Evolutionary conservation across 2,113 vertebrate species (phyloP).

Genomic region (Candoia aspera): DNA sequence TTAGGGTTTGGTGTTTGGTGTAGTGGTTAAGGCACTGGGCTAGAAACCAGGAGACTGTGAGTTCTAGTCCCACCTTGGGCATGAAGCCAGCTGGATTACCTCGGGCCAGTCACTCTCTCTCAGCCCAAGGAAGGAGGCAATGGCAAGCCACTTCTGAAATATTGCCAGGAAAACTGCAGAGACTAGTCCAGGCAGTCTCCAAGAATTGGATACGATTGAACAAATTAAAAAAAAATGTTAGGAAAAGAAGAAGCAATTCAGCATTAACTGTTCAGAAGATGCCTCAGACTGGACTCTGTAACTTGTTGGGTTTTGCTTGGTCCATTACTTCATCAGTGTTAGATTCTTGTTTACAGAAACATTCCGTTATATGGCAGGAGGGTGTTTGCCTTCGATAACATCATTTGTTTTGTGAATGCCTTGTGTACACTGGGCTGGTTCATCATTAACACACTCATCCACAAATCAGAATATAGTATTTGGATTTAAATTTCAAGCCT

Average conservation of each 20-base stretch:
- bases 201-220: neutral
- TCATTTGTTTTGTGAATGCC: slow-evolving; percentile 27
- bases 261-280: neutral
- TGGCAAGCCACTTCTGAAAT: too few relatives aligned
- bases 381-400: neutral
- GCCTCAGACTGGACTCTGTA: neutral
- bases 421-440: slow-evolving; percentile 19
- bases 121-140: too few relatives aligned
- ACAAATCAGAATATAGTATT: neutral
- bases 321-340: slow-evolving; percentile 14
- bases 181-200: too few relatives aligned
- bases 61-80: too few relatives aligned
- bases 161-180: too few relatives aligned
- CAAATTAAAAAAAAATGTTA: neutral
- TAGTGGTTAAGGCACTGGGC: too few relatives aligned
- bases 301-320: neutral
- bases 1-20: too few relatives aligned
- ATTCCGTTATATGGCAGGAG: neutral
- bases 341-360: neutral
- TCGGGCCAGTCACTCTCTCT: too few relatives aligned
- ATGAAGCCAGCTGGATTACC: too few relatives aligned
- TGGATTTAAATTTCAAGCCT: neutral
- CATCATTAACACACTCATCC: neutral
- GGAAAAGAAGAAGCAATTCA: neutral
- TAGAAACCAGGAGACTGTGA: too few relatives aligned